A percentile compares a stretch with the other conserved stretches of the same genome.
Evolutionary conservation across 1,140 invertebrate species (phyloP).

Genomic region (Ptiloglossa arizonensis): DNA sequence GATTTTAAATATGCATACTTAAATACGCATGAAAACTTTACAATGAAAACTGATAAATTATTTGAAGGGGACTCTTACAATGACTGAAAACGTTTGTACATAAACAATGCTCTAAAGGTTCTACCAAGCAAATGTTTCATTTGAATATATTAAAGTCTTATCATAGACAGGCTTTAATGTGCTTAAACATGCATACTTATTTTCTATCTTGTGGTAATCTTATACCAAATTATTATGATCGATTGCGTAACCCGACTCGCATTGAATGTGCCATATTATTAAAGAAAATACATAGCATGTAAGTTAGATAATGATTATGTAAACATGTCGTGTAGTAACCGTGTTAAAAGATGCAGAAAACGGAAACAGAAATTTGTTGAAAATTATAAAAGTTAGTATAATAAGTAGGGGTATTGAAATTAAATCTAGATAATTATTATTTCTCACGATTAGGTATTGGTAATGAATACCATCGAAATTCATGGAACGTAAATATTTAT

Average conservation of each 20-base stretch:
- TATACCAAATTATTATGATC: conserved; percentile 16
- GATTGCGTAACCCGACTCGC: background rate
- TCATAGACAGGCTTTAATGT: background rate
- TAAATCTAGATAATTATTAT: background rate
- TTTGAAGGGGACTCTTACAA: too few species aligned
- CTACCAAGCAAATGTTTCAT: too few species aligned
- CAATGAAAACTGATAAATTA: too few species aligned
- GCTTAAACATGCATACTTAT: background rate
- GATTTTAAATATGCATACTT: too few species aligned
- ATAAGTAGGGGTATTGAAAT: background rate
- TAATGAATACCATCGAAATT: background rate
- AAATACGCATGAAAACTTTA: too few species aligned
- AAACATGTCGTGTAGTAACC: background rate
- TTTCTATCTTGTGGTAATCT: background rate
- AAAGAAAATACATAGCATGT: conserved; percentile 1
- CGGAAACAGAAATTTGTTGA: background rate
- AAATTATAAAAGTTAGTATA: background rate
- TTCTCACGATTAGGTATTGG: background rate
- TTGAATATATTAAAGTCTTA: too few species aligned
- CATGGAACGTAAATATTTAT: background rate
- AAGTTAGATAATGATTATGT: conserved; percentile 36
- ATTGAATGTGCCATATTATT: conserved; percentile 29
- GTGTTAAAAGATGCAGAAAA: background rate
- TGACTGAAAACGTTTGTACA: too few species aligned
- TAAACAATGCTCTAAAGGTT: too few species aligned